Evolutionary conservation across 1,140 invertebrate genomes (phyloP).

Genomic region (Lepidurus packardi): DNA sequence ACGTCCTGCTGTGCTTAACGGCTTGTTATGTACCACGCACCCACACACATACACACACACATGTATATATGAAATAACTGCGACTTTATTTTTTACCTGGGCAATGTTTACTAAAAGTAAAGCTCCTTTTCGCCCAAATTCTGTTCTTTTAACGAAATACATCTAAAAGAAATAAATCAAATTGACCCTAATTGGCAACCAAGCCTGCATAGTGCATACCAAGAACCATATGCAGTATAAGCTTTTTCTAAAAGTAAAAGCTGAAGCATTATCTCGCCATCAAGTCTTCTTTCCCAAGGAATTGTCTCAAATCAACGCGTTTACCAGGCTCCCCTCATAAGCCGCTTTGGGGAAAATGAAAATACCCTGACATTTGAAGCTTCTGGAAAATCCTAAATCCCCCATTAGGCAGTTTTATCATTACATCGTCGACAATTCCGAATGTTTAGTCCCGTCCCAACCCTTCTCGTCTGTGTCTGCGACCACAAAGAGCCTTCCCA

Average conservation of each 20-base stretch:
- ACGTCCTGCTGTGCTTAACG: constrained; percentile 30
- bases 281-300: not conserved
- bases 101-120: not conserved
- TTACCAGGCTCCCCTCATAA: not conserved
- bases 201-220: not conserved
- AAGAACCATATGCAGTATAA: not conserved
- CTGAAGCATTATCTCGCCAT: not conserved
- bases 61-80: not conserved
- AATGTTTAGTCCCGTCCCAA: not conserved
- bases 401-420: not conserved
- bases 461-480: too few species aligned
- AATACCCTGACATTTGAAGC: too few species aligned
- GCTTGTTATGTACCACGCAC: constrained; percentile 25
- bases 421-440: not conserved
- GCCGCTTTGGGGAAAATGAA: not conserved
- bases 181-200: not conserved
- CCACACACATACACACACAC: constrained; percentile 6
- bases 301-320: not conserved
- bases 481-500: not conserved
- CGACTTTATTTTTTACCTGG: not conserved
- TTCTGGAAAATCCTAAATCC: too few species aligned
- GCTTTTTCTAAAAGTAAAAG: not conserved
- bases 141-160: too few species aligned
- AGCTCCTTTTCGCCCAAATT: too few species aligned
- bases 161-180: too few species aligned